Conservation (phyloP, 2,113 vertebrate species). For the Pantherophis guttatus region DNA sequence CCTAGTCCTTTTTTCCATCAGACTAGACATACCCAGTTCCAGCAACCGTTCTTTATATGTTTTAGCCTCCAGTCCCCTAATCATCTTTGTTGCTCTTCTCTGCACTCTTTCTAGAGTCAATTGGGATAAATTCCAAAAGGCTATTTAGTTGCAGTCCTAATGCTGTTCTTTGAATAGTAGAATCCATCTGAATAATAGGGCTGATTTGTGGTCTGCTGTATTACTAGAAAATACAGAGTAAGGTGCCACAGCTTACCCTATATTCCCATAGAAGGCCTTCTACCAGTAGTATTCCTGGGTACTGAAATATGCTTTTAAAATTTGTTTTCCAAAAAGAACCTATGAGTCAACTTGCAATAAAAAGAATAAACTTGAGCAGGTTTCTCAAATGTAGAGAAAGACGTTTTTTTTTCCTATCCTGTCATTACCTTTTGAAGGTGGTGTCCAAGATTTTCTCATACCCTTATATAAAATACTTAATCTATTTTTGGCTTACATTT, state of each 20-base stretch:
- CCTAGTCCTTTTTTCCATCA: no score
- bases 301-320: neutral
- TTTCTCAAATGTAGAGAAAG: neutral
- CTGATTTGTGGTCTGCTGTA: neutral
- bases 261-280: neutral
- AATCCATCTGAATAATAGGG: neutral
- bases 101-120: neutral
- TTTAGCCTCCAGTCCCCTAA: no score
- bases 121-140: neutral
- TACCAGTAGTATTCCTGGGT: neutral
- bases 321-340: neutral
- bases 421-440: slow-evolving; percentile 40
- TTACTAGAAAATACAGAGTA: neutral
- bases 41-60: no score
- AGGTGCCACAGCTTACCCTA: neutral
- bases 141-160: neutral
- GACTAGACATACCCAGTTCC: no score
- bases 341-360: neutral
- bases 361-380: slow-evolving; percentile 43
- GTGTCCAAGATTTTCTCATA: slow-evolving; percentile 56
- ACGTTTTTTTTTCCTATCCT: slow-evolving; percentile 16
- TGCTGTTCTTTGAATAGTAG: neutral
- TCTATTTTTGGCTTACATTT: slow-evolving; percentile 37
- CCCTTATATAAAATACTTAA: slow-evolving; percentile 47
- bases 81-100: no score